Percentiles rank a stretch among this genome's conserved stretches.
Evolutionary conservation across 2,888 invertebrate genomes (phyloP).

Genomic region (Lissonota sp.): DNA sequence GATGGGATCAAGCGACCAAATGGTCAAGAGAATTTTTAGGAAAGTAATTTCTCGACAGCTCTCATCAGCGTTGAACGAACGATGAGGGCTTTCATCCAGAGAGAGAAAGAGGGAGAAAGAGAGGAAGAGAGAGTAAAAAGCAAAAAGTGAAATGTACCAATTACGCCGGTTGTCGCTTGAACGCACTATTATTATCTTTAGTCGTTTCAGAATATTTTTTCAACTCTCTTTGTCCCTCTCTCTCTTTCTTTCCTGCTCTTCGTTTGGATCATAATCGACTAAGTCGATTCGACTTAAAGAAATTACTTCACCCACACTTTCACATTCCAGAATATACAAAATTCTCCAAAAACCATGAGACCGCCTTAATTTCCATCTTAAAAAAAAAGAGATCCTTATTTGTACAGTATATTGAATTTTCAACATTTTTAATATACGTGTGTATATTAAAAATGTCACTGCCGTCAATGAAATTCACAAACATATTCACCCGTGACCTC

Average conservation of each 20-base stretch:
- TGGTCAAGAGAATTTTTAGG: slow-evolving; percentile 42
- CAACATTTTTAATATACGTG: too few relatives aligned
- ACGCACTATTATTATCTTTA: slow-evolving; percentile 59
- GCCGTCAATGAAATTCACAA: too few relatives aligned
- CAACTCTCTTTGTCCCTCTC: slow-evolving; percentile 12
- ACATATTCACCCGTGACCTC: too few relatives aligned
- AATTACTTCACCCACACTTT: slow-evolving; percentile 33
- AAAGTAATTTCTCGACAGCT: slow-evolving; percentile 52
- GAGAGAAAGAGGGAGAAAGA: not conserved
- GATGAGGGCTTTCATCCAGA: slow-evolving; percentile 11
- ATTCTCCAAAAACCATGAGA: too few relatives aligned
- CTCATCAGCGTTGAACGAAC: slow-evolving; percentile 35
- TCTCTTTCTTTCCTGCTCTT: not conserved
- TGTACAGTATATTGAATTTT: too few relatives aligned
- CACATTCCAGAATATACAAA: slow-evolving; percentile 34
- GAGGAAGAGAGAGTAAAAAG: slow-evolving; percentile 35
- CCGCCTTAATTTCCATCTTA: too few relatives aligned
- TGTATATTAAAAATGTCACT: too few relatives aligned
- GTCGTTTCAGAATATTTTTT: slow-evolving; percentile 40
- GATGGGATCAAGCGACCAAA: not conserved
- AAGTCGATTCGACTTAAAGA: slow-evolving; percentile 31
- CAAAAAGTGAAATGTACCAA: slow-evolving; percentile 64
- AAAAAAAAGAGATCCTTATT: too few relatives aligned
- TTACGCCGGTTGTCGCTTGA: slow-evolving; percentile 54
- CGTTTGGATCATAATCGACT: slow-evolving; percentile 1